Base-by-base conservation (phyloP, 2,113 vertebrate species). In the Melanerpes aurifrons region DNA sequence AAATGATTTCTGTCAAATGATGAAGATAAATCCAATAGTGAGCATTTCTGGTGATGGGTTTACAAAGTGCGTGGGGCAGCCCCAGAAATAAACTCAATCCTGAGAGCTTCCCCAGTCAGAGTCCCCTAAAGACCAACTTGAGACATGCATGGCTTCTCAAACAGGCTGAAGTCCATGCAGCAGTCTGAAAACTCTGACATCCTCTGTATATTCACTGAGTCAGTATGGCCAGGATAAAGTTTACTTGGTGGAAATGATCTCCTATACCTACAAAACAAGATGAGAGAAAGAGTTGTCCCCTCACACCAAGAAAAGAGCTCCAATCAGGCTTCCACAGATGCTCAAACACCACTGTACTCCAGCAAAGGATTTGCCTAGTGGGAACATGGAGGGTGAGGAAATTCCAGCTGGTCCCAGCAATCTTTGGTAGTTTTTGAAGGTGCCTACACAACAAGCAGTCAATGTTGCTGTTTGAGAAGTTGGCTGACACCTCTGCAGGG, bases 121-220 rank as follows among this genome's bases (percentile, higher is more conserved):
- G 56, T 9, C 28, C 8, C 12, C 16, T 2, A 1, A 1, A 63
- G 24, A 32, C 26, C 7, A 35, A 31, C 67, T 8, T 0, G 0
- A 12, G 28, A 4, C 9, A 10, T 0, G 0, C 6, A 19, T 7
- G 22, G 5, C 8, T 29, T 82, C 31, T 50, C 37, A 14, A 26
- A 45, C 47, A 64, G 53, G 12, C 20, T 70, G 20, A 20, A 29
- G 16, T 54, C 35, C 4, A 3, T 28, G 21, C 40, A 53, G 17
- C 12, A 61, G 12, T 0, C 0, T 5, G 10, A 87, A 72, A 37
- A 4, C 7, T 4, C 31, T 5, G 32, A 8, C 4, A 4, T 54
- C 7, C 53, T 20, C 40, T 15, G 0, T 43, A 6, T 2, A 2
- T 12, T 40, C 29, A 40, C 35, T 5, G 31, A 45, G 28, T 58